Evolutionary conservation across 2,888 invertebrate species (phyloP), one percentile per base, ranked within the genome.

Genomic region (Drosophila parthenogenetica): DNA sequence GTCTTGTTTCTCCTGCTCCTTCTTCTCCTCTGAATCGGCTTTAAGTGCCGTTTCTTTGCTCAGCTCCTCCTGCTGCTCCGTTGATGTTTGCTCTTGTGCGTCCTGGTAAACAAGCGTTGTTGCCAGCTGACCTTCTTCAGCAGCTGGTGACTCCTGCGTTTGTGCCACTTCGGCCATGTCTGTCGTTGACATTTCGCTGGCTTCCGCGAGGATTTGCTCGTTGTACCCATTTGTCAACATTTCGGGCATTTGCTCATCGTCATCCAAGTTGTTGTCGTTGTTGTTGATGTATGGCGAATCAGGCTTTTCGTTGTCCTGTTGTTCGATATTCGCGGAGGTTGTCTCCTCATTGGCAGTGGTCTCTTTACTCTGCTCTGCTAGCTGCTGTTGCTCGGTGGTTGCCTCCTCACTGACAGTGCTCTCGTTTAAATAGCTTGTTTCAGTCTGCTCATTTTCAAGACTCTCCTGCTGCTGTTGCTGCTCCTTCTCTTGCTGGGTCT

Each of bases 211-310:
- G 57, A 55, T 59, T 69, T 76, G 71, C 32, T 79, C 81, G 54
- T 69, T 75, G 73, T 87, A 87, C 32, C 73, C 69, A 69, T 85
- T 86, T 73, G 83, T 88, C 64, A 85, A 68, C 73, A 83, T 81
- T 67, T 88, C 86, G 53, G 81, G 79, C 75, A 81, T 81, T 73
- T 82, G 67, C 53, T 81, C 79, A 17, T 77, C 76, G 55, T 69
- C 76, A n/a, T 76, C 73, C n/a, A 8, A 19, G 49, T 72, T 69
- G 45, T 39, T 62, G 22, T 70, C 62, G 45, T 72, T 57, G 40
- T 50, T 40, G 40, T 61, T 61, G 25, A 8, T 32, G 22, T 40
- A n/a, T 1, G 49, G 37, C 13, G 60, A 40, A 32, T 71, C 63
- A 10, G 68, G 53, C 51, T 64, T 60, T 11, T 75, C 64, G 55